Conservation (phyloP, 30 jellyfish, hydroid and myxozoan species). For the Rhopilema esculentum region DNA sequence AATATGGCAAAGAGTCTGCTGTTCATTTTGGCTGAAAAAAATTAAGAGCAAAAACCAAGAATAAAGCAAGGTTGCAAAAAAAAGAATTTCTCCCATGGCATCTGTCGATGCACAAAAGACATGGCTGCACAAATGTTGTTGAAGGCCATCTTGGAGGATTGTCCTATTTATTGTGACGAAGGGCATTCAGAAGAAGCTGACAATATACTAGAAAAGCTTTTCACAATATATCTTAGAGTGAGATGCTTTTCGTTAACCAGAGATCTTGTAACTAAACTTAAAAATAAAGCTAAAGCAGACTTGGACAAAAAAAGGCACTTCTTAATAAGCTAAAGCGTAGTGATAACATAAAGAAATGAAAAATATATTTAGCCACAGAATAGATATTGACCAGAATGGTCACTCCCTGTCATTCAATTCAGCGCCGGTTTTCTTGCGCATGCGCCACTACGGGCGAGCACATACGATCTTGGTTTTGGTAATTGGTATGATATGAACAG, state of each 20-base stretch:
- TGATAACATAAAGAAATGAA: slow-evolving; percentile 9
- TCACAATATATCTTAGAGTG: slow-evolving; percentile 30
- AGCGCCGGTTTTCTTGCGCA: no score
- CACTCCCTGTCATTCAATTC: no score
- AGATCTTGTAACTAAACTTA: slow-evolving; percentile 21
- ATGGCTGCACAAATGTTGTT: slow-evolving; percentile 25
- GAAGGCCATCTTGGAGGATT: slow-evolving; percentile 38
- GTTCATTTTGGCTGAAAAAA: slow-evolving; percentile 46
- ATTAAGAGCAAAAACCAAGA: slow-evolving; percentile 44
- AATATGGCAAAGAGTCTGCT: slow-evolving; percentile 40
- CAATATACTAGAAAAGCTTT: slow-evolving; percentile 42
- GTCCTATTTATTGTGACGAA: slow-evolving; percentile 25
- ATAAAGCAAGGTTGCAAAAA: slow-evolving; percentile 36
- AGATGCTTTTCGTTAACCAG: slow-evolving; percentile 45
- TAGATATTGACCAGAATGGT: no score
- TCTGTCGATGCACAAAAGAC: slow-evolving; percentile 13
- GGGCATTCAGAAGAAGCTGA: slow-evolving; percentile 40
- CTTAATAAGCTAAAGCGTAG: slow-evolving; percentile 31
- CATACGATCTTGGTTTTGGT: no score
- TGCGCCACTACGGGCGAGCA: no score
- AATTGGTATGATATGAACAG: no score
- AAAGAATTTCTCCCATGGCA: slow-evolving; percentile 39
- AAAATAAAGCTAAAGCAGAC: slow-evolving; percentile 27
- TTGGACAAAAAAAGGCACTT: slow-evolving; percentile 34
- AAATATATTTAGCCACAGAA: no score